Evolutionary conservation across 2,113 vertebrate species (phyloP).

Genomic region (Chloropsis cyanopogon): DNA sequence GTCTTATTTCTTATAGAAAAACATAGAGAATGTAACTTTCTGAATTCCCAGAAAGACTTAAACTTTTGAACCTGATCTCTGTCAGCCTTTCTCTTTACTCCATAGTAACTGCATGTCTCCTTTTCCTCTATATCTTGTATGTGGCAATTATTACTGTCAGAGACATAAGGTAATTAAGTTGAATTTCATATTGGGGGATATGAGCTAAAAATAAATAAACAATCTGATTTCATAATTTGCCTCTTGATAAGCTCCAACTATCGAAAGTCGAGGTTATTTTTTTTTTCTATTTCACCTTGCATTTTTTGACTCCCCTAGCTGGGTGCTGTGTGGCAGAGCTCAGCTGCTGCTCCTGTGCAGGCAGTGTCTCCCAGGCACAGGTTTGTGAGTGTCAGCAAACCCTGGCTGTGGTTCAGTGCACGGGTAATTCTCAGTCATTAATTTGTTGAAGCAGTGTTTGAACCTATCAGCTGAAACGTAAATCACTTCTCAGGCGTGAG

Average conservation of each 20-base stretch:
- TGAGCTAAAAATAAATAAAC: background rate
- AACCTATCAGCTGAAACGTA: constrained; percentile 24
- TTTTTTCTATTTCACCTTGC: background rate
- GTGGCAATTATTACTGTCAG: background rate
- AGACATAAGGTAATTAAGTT: background rate
- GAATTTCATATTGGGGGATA: background rate
- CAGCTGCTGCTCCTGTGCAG: background rate
- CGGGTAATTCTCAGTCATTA: constrained; percentile 53
- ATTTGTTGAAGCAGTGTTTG: constrained; percentile 57
- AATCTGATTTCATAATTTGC: background rate
- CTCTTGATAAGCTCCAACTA: background rate
- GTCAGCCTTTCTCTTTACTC: background rate
- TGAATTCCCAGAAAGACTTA: background rate
- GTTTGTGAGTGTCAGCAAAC: constrained; percentile 61
- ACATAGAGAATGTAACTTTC: background rate
- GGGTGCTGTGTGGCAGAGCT: background rate
- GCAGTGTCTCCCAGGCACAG: constrained; percentile 21
- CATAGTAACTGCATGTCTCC: background rate
- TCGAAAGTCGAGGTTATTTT: background rate
- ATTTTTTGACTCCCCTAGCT: background rate
- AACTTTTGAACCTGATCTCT: background rate
- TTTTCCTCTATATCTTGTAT: background rate
- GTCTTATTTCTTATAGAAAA: background rate
- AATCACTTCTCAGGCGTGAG: background rate
- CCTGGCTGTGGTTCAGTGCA: constrained; percentile 39